Percentiles rank a stretch among this genome's conserved stretches.
These are phyloP conservation scores for Argyresthia albistria DNA, from an alignment of 2,888 invertebrate species.

Conservation along the genomic window DNA sequence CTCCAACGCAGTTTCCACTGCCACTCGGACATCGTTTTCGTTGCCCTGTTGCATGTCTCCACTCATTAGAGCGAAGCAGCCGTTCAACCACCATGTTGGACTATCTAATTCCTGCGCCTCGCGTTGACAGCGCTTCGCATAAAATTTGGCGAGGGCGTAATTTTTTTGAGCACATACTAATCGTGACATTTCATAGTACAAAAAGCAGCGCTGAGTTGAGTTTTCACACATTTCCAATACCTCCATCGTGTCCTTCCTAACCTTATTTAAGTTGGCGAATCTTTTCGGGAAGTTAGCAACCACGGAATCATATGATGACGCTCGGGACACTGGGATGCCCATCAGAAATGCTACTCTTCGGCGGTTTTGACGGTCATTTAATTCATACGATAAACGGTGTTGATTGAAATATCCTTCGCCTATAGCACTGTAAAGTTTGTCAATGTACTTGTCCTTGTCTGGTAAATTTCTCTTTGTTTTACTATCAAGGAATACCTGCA, in stretches of 20 bases:
- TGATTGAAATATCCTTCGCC: constrained; percentile 55
- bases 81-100: constrained; percentile 57
- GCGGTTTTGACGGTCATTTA: constrained; percentile 56
- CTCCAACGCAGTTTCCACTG: constrained; percentile 55
- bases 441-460: constrained; percentile 51
- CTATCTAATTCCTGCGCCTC: constrained; percentile 49
- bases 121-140: constrained; percentile 55
- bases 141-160: constrained; percentile 57
- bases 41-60: constrained; percentile 65
- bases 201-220: constrained; percentile 58
- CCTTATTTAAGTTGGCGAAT: constrained; percentile 49
- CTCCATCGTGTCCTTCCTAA: constrained; percentile 38
- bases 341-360: constrained; percentile 59
- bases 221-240: constrained; percentile 61
- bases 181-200: constrained; percentile 57
- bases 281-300: constrained; percentile 59
- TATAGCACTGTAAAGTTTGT: constrained; percentile 50
- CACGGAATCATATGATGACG: constrained; percentile 62
- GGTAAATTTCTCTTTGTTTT: constrained; percentile 54
- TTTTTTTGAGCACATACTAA: constrained; percentile 52
- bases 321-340: constrained; percentile 51
- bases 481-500: constrained; percentile 53
- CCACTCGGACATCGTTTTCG: constrained; percentile 52
- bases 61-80: constrained; percentile 53
- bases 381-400: constrained; percentile 52